These are phyloP conservation scores for Hippoglossus stenolepis DNA, from an alignment of 2,113 vertebrate species.

Conservation along the genomic window DNA sequence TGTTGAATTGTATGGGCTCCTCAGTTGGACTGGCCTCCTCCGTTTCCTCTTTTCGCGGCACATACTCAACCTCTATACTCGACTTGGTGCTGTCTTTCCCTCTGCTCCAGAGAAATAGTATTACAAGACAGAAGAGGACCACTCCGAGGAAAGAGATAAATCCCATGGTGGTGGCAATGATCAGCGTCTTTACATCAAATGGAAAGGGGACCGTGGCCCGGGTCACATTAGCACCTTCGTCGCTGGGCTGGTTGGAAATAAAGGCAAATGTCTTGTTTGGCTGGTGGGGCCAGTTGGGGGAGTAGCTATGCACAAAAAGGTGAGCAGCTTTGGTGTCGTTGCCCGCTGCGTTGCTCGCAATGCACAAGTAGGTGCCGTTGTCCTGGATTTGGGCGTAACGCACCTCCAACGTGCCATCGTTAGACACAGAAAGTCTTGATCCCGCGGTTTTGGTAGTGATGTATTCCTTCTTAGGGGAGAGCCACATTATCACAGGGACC, in stretches of 20 bases:
- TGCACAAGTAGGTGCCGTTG: slow-evolving; percentile 96
- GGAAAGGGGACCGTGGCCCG: slow-evolving; percentile 92
- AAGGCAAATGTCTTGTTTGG: slow-evolving; percentile 98
- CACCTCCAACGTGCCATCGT: slow-evolving; percentile 94
- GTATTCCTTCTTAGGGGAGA: slow-evolving; percentile 94
- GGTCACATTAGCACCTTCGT: slow-evolving; percentile 94
- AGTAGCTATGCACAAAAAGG: slow-evolving; percentile 97
- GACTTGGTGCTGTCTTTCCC: slow-evolving; percentile 97
- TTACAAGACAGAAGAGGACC: slow-evolving; percentile 97
- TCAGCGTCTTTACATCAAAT: slow-evolving; percentile 98
- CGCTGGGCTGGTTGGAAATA: slow-evolving; percentile 97
- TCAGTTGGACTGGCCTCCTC: slow-evolving; percentile 90
- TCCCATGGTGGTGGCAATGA: slow-evolving; percentile 99
- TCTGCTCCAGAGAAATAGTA: slow-evolving; percentile 98
- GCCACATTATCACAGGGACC: slow-evolving; percentile 91
- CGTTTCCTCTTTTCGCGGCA: slow-evolving; percentile 92
- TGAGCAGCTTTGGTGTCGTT: slow-evolving; percentile 95
- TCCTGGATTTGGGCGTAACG: slow-evolving; percentile 98
- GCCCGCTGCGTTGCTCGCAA: slow-evolving; percentile 95
- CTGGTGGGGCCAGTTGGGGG: slow-evolving; percentile 97
- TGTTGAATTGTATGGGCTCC: slow-evolving; percentile 94
- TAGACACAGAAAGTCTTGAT: slow-evolving; percentile 90
- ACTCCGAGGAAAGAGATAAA: slow-evolving; percentile 99
- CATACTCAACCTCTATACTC: slow-evolving; percentile 97
- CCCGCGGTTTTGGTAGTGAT: slow-evolving; percentile 94